Base-by-base conservation (phyloP, 2,797 vertebrate species). In the Novumbra hubbsi region DNA sequence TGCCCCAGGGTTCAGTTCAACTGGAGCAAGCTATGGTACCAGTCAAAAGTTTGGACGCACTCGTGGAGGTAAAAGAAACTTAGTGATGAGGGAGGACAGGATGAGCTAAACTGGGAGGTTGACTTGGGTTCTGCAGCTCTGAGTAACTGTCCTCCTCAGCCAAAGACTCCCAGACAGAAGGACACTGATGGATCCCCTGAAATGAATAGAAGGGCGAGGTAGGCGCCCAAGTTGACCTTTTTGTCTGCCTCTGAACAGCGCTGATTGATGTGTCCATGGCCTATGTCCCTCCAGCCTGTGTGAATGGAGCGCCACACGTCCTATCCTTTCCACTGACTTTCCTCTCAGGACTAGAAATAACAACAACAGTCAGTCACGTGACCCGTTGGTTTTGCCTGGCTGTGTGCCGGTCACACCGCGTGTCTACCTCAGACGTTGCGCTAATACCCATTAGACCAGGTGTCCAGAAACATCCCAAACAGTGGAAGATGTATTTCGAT, bases 161-260 rank as follows among this genome's bases (percentile, higher is more conserved):
- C 55, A 57, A 57, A 57, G 21, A 57, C 5, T 27, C 14, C 28
- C 27, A 65, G 63, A 65, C 16, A 32, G 16, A 19, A 27, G 27
- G 21, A 28, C 24, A 6, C 28, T 17, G 49, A 63, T n/a, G 21
- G 49, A 28, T 32, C 69, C 68, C 34, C 62, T 19, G 60, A 76
- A 75, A 66, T 68, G 73, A 74, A 75, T 65, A 21, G 19, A 69
- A 72, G 68, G 74, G 72, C 1, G 57, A 32, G 78, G 79, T 34
- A 17, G 21, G 27, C 64, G 12, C 28, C 5, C 28, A 30, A 17
- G 2, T 64, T 17, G 62, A 30, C 14, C 62, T 1, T 30, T 17
- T 16, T 28, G 2, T 63, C 62, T 64, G 55, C n/a, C 62, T 32
- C 62, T 64, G 60, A 16, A 64, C 24, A 32, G 15, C 28, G 30